Evolutionary conservation across 2,113 vertebrate genomes (phyloP).

Genomic region (Pampusana beccarii): DNA sequence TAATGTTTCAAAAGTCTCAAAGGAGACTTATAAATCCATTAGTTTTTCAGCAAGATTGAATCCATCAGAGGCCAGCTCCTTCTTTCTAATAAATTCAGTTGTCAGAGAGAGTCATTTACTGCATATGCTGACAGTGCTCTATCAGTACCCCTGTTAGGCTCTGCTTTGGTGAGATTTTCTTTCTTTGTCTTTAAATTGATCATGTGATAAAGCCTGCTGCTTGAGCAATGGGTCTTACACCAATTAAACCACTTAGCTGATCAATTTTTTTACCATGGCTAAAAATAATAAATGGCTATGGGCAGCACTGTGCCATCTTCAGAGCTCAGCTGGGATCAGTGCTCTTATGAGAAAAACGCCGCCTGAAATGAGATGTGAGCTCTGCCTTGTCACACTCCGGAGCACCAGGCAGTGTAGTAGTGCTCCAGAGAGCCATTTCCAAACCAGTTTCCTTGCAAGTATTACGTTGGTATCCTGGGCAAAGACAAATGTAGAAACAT

Average conservation of each 20-base stretch:
- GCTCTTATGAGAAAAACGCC: background rate
- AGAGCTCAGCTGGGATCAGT: background rate
- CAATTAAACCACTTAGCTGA: background rate
- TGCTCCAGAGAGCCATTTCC: conserved; percentile 19
- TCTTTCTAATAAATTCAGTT: conserved; percentile 43
- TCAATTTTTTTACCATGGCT: background rate
- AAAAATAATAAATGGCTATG: background rate
- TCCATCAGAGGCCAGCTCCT: background rate
- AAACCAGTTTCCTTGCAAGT: background rate
- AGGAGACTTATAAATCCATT: conserved; percentile 21
- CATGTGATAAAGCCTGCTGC: background rate
- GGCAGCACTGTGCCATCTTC: background rate
- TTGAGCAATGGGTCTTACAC: background rate
- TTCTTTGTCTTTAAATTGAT: background rate
- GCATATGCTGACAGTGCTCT: background rate
- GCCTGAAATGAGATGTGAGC: background rate
- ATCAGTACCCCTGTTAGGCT: background rate
- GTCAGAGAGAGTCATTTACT: background rate
- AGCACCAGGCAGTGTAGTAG: background rate
- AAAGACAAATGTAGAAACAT: background rate
- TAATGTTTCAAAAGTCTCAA: conserved; percentile 30
- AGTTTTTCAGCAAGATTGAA: conserved; percentile 26
- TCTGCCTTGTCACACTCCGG: background rate
- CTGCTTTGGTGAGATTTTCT: background rate
- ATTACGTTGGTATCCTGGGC: background rate